Conservation (phyloP, 2,888 invertebrate genomes). For the Drosophila mimica region DNA sequence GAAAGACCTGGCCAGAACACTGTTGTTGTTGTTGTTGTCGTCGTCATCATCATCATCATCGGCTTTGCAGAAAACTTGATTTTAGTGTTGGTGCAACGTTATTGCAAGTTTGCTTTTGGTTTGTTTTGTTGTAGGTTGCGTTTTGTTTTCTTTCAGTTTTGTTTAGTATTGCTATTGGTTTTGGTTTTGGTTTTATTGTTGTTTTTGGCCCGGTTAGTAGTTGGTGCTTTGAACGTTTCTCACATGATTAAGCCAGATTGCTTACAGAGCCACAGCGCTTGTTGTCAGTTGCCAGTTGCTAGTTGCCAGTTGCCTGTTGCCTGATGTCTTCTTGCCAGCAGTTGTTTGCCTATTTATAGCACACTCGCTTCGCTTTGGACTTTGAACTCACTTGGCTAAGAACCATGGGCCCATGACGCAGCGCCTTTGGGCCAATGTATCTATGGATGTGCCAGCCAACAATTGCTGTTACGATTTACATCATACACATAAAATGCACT, state of each 20-base stretch:
- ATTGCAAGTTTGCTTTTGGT: constrained; percentile 41
- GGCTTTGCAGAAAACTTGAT: constrained; percentile 49
- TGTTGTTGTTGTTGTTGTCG: constrained; percentile 19
- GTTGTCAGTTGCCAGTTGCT: constrained; percentile 1
- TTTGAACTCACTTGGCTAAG: constrained; percentile 57
- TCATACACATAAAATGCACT: constrained; percentile 44
- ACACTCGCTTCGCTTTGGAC: constrained; percentile 57
- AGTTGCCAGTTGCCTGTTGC: constrained; percentile 1
- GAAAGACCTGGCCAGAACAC: constrained; percentile 63
- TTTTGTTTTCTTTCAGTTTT: constrained; percentile 32
- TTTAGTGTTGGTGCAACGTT: constrained; percentile 40
- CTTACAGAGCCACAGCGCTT: constrained; percentile 57
- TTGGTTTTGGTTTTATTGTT: constrained; percentile 30
- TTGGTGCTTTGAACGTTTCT: constrained; percentile 66
- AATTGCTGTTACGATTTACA: constrained; percentile 62
- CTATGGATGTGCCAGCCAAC: constrained; percentile 11
- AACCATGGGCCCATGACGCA: constrained; percentile 67
- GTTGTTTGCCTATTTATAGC: constrained; percentile 74
- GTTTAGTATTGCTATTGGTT: constrained; percentile 12
- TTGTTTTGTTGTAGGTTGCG: constrained; percentile 27
- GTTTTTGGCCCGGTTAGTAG: constrained; percentile 46
- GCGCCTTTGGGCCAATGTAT: constrained; percentile 43
- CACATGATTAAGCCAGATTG: constrained; percentile 81
- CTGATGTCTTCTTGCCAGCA: constrained; percentile 30
- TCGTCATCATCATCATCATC: constrained; percentile 35